Evolutionary conservation across 1,140 invertebrate species (phyloP), one percentile per base, ranked within the genome.

Genomic region (Drosophila quadrilineata): DNA sequence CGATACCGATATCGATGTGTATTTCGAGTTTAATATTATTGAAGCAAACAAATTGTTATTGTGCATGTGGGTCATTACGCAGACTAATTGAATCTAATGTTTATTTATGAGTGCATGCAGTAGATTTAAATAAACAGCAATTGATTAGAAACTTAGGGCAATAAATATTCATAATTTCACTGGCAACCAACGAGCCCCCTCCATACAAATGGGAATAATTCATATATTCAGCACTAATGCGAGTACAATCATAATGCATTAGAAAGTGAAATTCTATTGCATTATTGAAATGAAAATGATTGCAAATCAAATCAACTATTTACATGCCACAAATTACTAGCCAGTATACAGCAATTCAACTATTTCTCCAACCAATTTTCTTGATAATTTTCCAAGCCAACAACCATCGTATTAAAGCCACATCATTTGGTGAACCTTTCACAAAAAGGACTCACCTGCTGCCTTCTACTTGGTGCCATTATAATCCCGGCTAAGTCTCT

Each of bases 31-130:
- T 31, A 24, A 21, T 41, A 46, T 48, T 36, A 53, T 53, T 57
- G 38, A 71, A 70, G 26, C 56, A 67, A 70, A 80, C 43, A 79
- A 67, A 67, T 62, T 49, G 75, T 53, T 68, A 48, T 50, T 40
- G n/a, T n/a, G 38, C 54, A 75, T 85, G 60, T 67, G 79, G 65
- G 65, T 71, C 77, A 84, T 84, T 84, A 74, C 50, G 52, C 57
- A 56, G 38, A 41, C 53, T 74, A 84, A 84, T 84, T 84, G 65
- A 71, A 85, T 84, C 57, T 45, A 60, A 77, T 84, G 50, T 85
- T 84, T 64, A 60, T 54, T 77, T 70, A 45, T n/a, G n/a, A n/a
- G n/a, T n/a, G n/a, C n/a, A n/a, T 48, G 24, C 57, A 57, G 49
- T 53, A 38, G 43, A 46, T 45, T 43, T 73, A 53, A 35, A 53